Base-by-base conservation (phyloP, 2,888 invertebrate genomes). In the Taphrorychus bicolor region DNA sequence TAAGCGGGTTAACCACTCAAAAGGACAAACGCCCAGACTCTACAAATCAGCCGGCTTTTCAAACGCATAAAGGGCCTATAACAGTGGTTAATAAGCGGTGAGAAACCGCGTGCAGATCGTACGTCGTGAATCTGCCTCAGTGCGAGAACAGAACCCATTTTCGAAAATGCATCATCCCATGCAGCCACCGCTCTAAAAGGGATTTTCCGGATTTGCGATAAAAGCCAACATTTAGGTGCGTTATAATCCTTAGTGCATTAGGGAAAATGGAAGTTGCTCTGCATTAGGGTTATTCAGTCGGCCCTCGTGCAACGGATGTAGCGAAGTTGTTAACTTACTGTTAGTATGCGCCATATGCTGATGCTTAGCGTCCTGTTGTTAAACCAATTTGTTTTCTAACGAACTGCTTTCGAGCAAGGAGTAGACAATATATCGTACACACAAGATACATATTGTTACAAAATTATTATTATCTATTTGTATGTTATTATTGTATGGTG, bases 221-320 rank as follows among this genome's bases (percentile, higher is more conserved):
- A 77, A 78, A 78, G 80, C 73, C 67, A 70, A 78, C 78, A 76
- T 81, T 80, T 80, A 79, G 80, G 80, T 80, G 80, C 79, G 78
- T 80, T 80, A 80, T 81, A 81, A 81, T 81, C 81, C 76, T 75
- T 76, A 77, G 76, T 79, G 78, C 79, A 79, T 79, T 76, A 78
- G 79, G 78, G 80, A 80, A 79, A 66, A 70, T 66, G 66, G 66
- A 59, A 66, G 70, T 62, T 65, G 18, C 61, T 32, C 16, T 52
- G 51, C 42, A 60, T 57, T 52, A 49, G 63, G 66, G 66, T 53
- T 69, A 61, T 59, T 66, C 51, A 49, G 69, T 32, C 14, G 58
- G 58, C 18, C 54, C 45, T 58, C 56, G 32, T 32, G 11, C 32
- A 32, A 32, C 32, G 32, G 32, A 32, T 32, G 32, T 23, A 45